A percentile compares a stretch with the other conserved stretches of the same genome.
phyloP scores from a whole-genome alignment of 2,113 vertebrate species.

The Pyxicephalus adspersus region DNA sequence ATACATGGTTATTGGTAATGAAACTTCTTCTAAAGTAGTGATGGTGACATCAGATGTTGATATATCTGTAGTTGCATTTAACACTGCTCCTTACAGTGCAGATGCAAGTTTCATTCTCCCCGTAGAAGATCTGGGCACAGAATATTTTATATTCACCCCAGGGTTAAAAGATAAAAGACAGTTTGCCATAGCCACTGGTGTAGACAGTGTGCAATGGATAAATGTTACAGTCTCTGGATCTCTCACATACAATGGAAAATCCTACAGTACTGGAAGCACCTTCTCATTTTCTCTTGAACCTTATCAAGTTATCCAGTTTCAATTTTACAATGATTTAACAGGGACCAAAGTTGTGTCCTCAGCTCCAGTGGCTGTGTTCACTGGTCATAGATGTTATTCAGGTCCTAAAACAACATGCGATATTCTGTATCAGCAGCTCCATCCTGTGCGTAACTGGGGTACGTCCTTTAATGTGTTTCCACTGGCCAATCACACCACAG shows the following conservation, averaged over 20 bases:
- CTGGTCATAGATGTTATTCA: conserved; percentile 1
- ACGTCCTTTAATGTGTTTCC: neutral
- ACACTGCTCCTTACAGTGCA: neutral
- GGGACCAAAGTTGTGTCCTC: conserved; percentile 8
- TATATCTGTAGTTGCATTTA: conserved; percentile 7
- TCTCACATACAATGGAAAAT: neutral
- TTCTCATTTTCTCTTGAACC: conserved; percentile 1
- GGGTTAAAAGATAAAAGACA: neutral
- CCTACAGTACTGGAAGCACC: neutral
- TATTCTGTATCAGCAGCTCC: neutral
- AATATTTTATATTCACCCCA: conserved; percentile 23
- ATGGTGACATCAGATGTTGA: conserved; percentile 7
- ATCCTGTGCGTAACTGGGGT: conserved; percentile 19
- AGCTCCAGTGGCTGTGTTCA: conserved; percentile 10
- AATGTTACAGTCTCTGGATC: conserved; percentile 11
- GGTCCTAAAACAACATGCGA: neutral
- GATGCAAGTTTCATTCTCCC: conserved; percentile 4
- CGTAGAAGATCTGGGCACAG: conserved; percentile 6
- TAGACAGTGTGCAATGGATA: neutral
- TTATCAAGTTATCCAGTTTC: conserved; percentile 21
- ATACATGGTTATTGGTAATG: conserved; percentile 1
- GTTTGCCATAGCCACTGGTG: conserved; percentile 23
- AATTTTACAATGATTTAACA: neutral
- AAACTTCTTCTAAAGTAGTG: conserved; percentile 3
- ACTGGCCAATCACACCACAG: neutral